Evolutionary conservation across 2,888 invertebrate species (phyloP).

Genomic region (Buathra laborator): DNA sequence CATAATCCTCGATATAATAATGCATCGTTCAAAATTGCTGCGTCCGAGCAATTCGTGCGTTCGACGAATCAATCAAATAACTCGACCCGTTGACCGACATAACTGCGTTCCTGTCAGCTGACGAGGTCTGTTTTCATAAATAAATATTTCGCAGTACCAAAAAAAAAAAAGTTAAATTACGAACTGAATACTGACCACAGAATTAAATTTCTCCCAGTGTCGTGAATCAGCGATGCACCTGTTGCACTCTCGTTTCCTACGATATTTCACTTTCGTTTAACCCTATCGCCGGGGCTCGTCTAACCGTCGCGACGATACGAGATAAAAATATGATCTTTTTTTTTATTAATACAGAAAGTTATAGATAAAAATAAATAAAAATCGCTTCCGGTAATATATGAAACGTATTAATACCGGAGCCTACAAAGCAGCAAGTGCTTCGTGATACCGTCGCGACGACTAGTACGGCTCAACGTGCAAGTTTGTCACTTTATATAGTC

Average conservation of each 20-base stretch:
- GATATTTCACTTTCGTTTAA: neutral
- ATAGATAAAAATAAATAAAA: neutral
- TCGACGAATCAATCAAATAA: conserved; percentile 40
- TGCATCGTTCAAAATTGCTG: neutral
- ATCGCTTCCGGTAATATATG: conserved; percentile 9
- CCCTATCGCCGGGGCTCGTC: neutral
- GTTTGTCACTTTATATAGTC: conserved; percentile 84
- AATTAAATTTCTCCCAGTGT: neutral
- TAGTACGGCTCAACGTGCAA: conserved; percentile 78
- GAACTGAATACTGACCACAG: neutral
- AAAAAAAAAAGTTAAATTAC: neutral
- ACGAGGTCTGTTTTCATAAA: neutral
- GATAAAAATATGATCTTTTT: neutral
- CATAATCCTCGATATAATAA: conserved; percentile 20
- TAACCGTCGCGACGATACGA: neutral
- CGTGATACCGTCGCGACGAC: conserved; percentile 69
- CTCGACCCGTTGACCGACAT: conserved; percentile 69
- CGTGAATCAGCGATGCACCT: conserved; percentile 15
- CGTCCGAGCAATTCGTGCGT: neutral
- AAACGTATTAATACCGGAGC: conserved; percentile 9
- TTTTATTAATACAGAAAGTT: neutral
- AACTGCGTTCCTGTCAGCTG: conserved; percentile 41
- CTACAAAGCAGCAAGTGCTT: conserved; percentile 57
- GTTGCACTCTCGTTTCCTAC: neutral
- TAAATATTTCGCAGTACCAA: neutral